phyloP scores from a whole-genome alignment of 2,888 invertebrate genomes.

The Limnephilus rhombicus region DNA sequence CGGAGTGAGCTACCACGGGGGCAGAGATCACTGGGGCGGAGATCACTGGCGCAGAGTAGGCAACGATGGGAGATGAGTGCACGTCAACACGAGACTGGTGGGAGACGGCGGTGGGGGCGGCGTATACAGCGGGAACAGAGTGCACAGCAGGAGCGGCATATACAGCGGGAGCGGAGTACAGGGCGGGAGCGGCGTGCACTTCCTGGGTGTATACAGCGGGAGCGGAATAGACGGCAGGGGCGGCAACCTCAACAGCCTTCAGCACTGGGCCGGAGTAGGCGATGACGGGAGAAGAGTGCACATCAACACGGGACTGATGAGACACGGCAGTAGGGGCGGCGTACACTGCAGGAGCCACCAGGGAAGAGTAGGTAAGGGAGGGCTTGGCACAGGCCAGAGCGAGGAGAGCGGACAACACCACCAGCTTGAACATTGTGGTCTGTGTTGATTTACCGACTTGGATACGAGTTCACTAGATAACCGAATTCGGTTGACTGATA shows the following conservation, averaged over 20 bases:
- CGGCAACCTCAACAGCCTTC: conserved; percentile 59
- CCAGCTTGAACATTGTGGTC: conserved; percentile 77
- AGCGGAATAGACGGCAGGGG: conserved; percentile 66
- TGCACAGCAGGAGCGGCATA: conserved; percentile 70
- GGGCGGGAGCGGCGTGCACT: conserved; percentile 60
- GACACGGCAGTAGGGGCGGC: conserved; percentile 69
- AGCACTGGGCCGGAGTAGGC: conserved; percentile 68
- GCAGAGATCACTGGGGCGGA: conserved; percentile 67
- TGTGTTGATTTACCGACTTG: conserved; percentile 71
- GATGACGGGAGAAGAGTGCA: conserved; percentile 69
- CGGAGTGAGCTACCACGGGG: conserved; percentile 60
- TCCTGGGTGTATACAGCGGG: conserved; percentile 62
- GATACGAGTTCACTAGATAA: conserved; percentile 64
- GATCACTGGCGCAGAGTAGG: conserved; percentile 56
- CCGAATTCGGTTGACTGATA: conserved; percentile 65
- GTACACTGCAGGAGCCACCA: conserved; percentile 66
- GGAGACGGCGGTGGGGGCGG: conserved; percentile 18
- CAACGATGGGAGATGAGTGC: conserved; percentile 57
- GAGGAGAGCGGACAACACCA: conserved; percentile 80
- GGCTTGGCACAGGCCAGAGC: conserved; percentile 79
- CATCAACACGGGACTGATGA: conserved; percentile 71
- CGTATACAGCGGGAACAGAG: conserved; percentile 67
- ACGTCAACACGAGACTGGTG: conserved; percentile 67
- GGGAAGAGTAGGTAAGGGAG: conserved; percentile 68
- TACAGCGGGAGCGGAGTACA: conserved; percentile 64